Conservation (phyloP, 2,797 vertebrate genomes). For the Anolis apletophallus region DNA sequence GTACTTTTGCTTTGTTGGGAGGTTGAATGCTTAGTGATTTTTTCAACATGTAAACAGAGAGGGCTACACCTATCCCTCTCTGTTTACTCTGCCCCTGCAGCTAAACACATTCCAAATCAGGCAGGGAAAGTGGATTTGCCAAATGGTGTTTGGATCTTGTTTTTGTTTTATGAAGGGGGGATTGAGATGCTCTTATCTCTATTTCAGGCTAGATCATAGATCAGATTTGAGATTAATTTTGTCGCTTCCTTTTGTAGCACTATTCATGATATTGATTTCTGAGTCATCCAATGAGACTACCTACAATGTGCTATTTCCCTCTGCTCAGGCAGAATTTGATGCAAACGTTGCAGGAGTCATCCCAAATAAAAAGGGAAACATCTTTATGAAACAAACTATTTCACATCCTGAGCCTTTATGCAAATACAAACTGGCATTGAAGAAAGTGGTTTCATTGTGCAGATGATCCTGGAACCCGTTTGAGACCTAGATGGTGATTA, state of each 20-base stretch:
- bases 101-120: neutral
- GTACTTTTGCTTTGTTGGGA: neutral
- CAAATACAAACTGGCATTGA: no score
- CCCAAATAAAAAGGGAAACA: constrained; percentile 7
- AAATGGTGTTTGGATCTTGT: neutral
- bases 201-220: neutral
- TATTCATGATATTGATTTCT: constrained; percentile 20
- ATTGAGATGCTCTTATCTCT: neutral
- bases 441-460: no score
- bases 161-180: neutral
- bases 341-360: constrained; percentile 34
- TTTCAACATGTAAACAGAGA: neutral
- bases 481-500: no score
- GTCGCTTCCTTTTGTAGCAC: constrained; percentile 12
- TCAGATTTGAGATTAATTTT: constrained; percentile 22
- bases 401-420: neutral
- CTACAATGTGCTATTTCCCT: neutral
- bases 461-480: no score
- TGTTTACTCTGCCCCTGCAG: neutral
- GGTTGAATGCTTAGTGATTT: neutral
- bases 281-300: neutral
- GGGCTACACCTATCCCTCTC: neutral
- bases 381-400: constrained; percentile 4
- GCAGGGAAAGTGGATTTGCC: neutral
- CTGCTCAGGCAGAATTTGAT: neutral